Evolutionary conservation across 2,888 invertebrate species (phyloP).

Genomic region (Emesis furor): DNA sequence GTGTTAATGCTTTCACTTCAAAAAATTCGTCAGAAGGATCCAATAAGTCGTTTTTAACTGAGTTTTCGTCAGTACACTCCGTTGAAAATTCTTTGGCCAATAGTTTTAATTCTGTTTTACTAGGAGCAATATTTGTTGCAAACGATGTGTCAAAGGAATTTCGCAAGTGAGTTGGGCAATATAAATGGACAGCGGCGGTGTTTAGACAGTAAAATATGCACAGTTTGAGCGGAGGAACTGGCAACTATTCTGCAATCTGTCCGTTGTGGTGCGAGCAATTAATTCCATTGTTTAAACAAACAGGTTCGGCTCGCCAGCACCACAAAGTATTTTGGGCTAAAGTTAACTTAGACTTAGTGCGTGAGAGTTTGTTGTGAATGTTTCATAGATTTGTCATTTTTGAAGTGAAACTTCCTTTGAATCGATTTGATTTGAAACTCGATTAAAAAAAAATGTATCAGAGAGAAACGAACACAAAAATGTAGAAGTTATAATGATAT

Average conservation of each 20-base stretch:
- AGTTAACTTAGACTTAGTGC: slow-evolving; percentile 9
- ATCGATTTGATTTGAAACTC: too few relatives aligned
- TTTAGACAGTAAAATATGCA: slow-evolving; percentile 66
- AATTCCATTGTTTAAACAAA: slow-evolving; percentile 54
- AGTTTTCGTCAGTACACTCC: slow-evolving; percentile 82
- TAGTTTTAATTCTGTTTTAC: slow-evolving; percentile 95
- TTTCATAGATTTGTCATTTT: too few relatives aligned
- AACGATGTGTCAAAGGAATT: slow-evolving; percentile 33
- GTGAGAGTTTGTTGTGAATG: too few relatives aligned
- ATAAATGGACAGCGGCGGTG: slow-evolving; percentile 61
- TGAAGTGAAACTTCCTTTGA: too few relatives aligned
- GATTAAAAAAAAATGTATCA: too few relatives aligned
- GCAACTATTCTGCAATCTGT: slow-evolving; percentile 56
- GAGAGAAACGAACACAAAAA: too few relatives aligned
- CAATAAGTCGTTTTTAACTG: slow-evolving; percentile 87
- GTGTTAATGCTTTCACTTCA: slow-evolving; percentile 95
- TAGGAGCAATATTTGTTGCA: slow-evolving; percentile 93
- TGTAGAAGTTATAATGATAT: too few relatives aligned
- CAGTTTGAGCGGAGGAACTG: slow-evolving; percentile 26
- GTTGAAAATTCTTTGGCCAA: slow-evolving; percentile 95
- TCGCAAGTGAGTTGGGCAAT: slow-evolving; percentile 37
- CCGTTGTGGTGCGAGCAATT: slow-evolving; percentile 44
- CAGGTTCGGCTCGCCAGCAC: slow-evolving; percentile 33
- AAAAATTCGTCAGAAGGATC: slow-evolving; percentile 92
- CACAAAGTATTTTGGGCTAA: slow-evolving; percentile 20